Evolutionary conservation across 2,888 invertebrate genomes (phyloP).

Genomic region (Apamea anceps): DNA sequence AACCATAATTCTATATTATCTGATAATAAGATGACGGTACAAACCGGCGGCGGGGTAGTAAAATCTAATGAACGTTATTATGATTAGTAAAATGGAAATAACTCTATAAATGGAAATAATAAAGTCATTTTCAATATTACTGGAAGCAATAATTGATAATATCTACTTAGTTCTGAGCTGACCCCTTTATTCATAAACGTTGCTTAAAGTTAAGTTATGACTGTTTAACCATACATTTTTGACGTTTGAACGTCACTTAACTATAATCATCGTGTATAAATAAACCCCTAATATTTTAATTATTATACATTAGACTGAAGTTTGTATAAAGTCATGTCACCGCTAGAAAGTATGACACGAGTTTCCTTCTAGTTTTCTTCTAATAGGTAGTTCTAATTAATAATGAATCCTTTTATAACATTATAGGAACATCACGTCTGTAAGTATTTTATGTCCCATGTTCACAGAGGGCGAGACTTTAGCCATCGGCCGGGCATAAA

Average conservation of each 20-base stretch:
- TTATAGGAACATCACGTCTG: background rate
- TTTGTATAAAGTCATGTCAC: no score
- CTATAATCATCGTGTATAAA: background rate
- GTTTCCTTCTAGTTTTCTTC: no score
- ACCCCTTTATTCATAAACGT: background rate
- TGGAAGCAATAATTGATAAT: background rate
- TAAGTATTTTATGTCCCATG: background rate
- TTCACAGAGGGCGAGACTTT: background rate
- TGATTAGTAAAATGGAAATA: slow-evolving; percentile 23
- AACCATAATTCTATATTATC: slow-evolving; percentile 45
- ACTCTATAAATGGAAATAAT: slow-evolving; percentile 5
- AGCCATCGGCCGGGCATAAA: background rate
- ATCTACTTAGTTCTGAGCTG: background rate
- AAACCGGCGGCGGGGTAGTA: slow-evolving; percentile 14
- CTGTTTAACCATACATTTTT: background rate
- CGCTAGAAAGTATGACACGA: no score
- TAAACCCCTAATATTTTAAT: no score
- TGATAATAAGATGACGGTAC: slow-evolving; percentile 6
- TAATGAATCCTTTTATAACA: background rate
- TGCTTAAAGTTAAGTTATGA: background rate
- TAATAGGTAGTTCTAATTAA: background rate
- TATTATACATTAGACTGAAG: no score
- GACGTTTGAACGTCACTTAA: background rate
- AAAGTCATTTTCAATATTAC: slow-evolving; percentile 10
- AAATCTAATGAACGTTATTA: slow-evolving; percentile 32